A percentile compares a stretch with the other conserved stretches of the same genome.
Evolutionary conservation across 2,113 vertebrate genomes (phyloP).

Genomic region (Pica pica): DNA sequence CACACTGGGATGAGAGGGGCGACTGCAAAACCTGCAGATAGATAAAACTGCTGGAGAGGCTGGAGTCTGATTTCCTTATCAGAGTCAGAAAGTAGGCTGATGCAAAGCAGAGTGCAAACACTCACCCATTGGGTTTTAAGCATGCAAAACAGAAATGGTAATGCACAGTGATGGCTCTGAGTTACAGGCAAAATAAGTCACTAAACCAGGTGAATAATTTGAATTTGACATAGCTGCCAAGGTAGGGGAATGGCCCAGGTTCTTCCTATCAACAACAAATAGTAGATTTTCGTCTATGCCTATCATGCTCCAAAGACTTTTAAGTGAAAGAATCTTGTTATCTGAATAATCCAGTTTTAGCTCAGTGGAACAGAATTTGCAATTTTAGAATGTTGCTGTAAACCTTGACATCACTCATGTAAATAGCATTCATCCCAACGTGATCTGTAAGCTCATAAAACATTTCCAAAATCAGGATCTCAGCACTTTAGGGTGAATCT

Average conservation of each 20-base stretch:
- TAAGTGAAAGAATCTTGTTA: not conserved
- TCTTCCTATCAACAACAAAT: not conserved
- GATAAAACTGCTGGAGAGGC: not conserved
- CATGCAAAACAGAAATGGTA: not conserved
- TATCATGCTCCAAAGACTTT: slow-evolving; percentile 9
- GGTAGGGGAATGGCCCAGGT: not conserved
- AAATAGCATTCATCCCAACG: not conserved
- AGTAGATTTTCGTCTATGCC: not conserved
- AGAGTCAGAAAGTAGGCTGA: not conserved
- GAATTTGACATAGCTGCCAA: not conserved
- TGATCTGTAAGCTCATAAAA: not conserved
- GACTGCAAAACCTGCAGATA: not conserved
- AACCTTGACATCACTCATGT: not conserved
- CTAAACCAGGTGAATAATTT: slow-evolving; percentile 17
- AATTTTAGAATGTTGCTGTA: not conserved
- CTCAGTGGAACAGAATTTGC: not conserved
- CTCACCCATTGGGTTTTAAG: not conserved
- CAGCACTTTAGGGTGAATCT: not conserved
- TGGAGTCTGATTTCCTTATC: slow-evolving; percentile 51
- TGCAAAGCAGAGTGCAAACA: not conserved
- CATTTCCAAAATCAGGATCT: not conserved
- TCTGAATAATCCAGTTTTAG: not conserved
- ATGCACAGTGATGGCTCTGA: not conserved
- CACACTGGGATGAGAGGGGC: not conserved
- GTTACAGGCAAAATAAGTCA: slow-evolving; percentile 1